Evolutionary conservation across 2,797 vertebrate genomes (phyloP).

Genomic region (Botia kubotai): DNA sequence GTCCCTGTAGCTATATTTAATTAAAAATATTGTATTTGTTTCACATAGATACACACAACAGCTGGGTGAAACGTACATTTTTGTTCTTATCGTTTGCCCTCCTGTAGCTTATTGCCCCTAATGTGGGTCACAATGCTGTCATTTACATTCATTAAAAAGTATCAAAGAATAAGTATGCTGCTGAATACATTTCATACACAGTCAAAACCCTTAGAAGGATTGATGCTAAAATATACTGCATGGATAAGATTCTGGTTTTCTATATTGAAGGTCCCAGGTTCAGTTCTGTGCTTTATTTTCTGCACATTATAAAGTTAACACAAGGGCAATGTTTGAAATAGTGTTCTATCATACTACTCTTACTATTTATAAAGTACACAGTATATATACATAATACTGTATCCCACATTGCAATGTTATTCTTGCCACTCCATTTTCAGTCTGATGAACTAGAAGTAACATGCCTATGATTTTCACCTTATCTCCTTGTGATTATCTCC

Average conservation of each 20-base stretch:
- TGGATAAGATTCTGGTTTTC: constrained; percentile 11
- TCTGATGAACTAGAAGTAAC: no score
- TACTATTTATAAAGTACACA: neutral
- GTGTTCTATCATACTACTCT: constrained; percentile 4
- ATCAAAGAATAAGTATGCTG: constrained; percentile 30
- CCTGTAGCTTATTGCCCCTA: constrained; percentile 33
- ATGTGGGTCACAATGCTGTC: constrained; percentile 21
- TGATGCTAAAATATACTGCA: constrained; percentile 46
- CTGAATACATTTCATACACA: constrained; percentile 45
- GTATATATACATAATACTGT: neutral
- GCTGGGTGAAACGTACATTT: constrained; percentile 26
- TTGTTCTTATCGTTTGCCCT: constrained; percentile 40
- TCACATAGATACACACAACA: constrained; percentile 36
- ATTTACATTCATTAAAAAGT: constrained; percentile 54
- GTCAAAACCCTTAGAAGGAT: constrained; percentile 38
- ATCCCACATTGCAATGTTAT: neutral
- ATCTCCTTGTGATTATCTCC: neutral
- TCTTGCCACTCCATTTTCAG: no score
- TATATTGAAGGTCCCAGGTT: constrained; percentile 8
- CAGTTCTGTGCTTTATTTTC: constrained; percentile 3
- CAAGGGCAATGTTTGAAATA: neutral
- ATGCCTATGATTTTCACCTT: neutral
- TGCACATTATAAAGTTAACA: constrained; percentile 6
- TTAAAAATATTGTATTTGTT: constrained; percentile 48
- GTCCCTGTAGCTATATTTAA: constrained; percentile 42